Percentiles rank a stretch among this genome's conserved stretches.
These are phyloP conservation scores for Dysmachus trigonus DNA, from an alignment of 2,888 invertebrate species.

Conservation along the genomic window DNA sequence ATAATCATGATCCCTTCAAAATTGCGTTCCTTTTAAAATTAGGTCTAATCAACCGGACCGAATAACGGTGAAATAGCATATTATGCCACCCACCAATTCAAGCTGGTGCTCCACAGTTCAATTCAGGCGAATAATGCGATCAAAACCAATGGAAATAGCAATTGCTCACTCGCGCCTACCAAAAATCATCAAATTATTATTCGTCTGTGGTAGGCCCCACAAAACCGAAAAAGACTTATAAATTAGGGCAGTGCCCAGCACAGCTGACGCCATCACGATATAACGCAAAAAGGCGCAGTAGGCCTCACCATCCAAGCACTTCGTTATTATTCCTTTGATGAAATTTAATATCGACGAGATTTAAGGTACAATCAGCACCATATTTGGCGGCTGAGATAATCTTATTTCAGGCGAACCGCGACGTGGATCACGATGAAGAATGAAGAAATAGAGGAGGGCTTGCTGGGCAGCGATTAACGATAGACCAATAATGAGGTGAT, in stretches of 20 bases:
- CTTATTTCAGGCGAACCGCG: neutral
- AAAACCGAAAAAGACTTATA: neutral
- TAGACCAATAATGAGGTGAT: neutral
- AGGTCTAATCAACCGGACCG: neutral
- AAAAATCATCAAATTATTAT: neutral
- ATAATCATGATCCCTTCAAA: neutral
- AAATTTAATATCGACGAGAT: neutral
- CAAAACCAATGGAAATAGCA: neutral
- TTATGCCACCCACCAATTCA: neutral
- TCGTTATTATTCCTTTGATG: neutral
- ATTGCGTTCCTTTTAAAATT: neutral
- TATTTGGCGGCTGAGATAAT: neutral
- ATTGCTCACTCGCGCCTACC: neutral
- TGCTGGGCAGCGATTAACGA: neutral
- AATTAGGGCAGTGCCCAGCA: neutral
- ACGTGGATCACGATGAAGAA: too few species aligned
- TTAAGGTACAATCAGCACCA: neutral
- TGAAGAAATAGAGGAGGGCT: neutral
- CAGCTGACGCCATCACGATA: neutral
- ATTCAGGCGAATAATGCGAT: neutral
- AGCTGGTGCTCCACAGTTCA: neutral
- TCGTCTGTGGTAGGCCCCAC: neutral
- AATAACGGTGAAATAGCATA: neutral
- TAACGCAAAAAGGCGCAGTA: neutral
- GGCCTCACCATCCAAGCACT: neutral